Conservation (phyloP, 2,888 invertebrate genomes). For the Papilio protenor region DNA sequence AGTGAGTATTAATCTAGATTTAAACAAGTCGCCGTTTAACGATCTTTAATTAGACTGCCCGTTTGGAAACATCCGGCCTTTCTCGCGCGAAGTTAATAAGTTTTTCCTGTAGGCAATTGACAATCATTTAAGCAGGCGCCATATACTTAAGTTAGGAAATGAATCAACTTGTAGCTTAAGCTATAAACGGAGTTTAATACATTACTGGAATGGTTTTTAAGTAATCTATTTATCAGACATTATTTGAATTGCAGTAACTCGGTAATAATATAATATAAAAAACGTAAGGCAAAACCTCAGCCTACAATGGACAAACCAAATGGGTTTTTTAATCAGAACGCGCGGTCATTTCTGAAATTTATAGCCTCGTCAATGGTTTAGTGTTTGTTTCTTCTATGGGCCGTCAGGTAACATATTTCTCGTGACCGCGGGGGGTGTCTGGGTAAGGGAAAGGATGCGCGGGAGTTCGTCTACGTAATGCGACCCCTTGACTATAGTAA, state of each 20-base stretch:
- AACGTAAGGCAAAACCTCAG: constrained; percentile 11
- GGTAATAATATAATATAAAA: constrained; percentile 18
- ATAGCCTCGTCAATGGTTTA: constrained; percentile 72
- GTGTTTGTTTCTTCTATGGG: constrained; percentile 75
- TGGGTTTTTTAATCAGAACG: constrained; percentile 77
- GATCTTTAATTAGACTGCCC: constrained; percentile 29
- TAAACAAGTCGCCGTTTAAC: constrained; percentile 31
- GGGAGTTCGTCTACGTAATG: constrained; percentile 55
- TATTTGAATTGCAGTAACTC: constrained; percentile 26
- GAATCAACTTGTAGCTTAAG: background rate
- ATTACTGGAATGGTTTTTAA: background rate
- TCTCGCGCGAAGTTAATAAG: constrained; percentile 24
- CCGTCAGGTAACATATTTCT: constrained; percentile 77
- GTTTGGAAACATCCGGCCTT: constrained; percentile 37
- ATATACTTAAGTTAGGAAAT: background rate
- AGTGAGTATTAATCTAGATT: constrained; percentile 36
- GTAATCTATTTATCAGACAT: background rate
- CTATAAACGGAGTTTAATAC: background rate
- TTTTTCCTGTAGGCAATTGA: constrained; percentile 8
- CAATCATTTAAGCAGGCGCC: constrained; percentile 11
- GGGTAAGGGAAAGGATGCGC: constrained; percentile 62
- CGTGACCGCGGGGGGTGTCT: constrained; percentile 75
- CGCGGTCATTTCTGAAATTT: constrained; percentile 73
- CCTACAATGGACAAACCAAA: constrained; percentile 59
- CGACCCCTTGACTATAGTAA: constrained; percentile 4